Evolutionary conservation across 2,113 vertebrate species (phyloP).

Genomic region (Gyps fulvus): DNA sequence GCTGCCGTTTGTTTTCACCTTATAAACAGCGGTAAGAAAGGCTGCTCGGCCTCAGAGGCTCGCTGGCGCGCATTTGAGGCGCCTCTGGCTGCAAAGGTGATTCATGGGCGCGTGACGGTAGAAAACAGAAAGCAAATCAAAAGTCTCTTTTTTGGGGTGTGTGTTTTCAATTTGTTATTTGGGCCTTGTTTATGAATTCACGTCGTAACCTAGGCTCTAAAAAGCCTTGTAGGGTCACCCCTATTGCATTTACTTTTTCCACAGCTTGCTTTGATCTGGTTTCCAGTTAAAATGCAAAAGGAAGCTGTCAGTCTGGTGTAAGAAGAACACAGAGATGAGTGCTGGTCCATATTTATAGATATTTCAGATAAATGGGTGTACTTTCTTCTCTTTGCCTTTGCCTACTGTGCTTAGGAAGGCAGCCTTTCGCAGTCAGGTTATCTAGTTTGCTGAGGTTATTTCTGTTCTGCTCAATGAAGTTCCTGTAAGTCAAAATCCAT

Average conservation of each 20-base stretch:
- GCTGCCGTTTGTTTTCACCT: neutral
- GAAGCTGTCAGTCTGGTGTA: neutral
- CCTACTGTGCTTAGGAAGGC: neutral
- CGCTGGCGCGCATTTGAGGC: neutral
- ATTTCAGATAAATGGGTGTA: neutral
- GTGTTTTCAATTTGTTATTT: neutral
- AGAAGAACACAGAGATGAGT: neutral
- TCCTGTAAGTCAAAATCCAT: neutral
- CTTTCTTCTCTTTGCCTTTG: neutral
- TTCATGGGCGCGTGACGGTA: neutral
- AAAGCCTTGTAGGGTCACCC: fast-evolving
- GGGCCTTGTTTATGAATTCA: neutral
- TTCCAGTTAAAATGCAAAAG: neutral
- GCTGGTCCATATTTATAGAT: neutral
- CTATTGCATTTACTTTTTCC: neutral
- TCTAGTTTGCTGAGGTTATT: neutral
- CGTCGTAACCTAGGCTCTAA: neutral
- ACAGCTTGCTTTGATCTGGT: neutral
- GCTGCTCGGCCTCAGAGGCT: neutral
- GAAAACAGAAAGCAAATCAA: neutral
- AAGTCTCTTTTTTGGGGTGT: neutral
- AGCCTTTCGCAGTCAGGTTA: neutral
- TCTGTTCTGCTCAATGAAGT: neutral
- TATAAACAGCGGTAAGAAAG: neutral
- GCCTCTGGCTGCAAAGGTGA: neutral